These are phyloP conservation scores for Gallinago stenura DNA, from an alignment of 2,797 vertebrate species.

Conservation along the genomic window DNA sequence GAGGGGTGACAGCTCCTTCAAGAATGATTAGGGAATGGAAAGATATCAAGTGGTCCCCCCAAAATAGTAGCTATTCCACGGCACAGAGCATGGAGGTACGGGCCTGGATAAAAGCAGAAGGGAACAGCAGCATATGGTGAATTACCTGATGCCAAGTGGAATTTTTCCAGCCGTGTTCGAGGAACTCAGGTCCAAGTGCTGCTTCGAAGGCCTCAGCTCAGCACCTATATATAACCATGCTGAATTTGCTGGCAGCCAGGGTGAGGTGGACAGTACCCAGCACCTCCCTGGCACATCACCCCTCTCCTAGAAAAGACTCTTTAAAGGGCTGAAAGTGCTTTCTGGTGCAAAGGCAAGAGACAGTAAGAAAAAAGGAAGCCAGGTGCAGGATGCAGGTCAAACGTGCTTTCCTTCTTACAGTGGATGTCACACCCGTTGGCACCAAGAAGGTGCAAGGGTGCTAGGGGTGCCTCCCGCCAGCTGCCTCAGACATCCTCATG, in stretches of 20 bases:
- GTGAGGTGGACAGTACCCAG: neutral
- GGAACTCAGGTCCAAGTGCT: constrained; percentile 34
- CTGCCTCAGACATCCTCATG: neutral
- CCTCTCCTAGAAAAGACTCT: neutral
- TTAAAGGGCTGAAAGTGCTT: neutral
- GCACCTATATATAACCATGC: constrained; percentile 48
- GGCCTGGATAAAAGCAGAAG: constrained; percentile 23
- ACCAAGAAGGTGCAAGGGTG: neutral
- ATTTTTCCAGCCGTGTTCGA: constrained; percentile 45
- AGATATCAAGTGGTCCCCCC: constrained; percentile 10
- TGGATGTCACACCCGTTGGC: neutral
- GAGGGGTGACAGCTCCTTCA: neutral
- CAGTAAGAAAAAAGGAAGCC: neutral
- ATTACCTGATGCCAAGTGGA: constrained; percentile 41
- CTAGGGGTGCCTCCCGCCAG: neutral
- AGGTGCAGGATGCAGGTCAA: neutral
- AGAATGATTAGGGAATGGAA: constrained; percentile 12
- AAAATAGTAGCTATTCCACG: constrained; percentile 52
- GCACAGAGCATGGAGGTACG: neutral
- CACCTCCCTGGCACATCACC: neutral
- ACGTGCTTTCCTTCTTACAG: neutral
- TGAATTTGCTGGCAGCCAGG: constrained; percentile 21
- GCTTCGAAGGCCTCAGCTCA: constrained; percentile 35
- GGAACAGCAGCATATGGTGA: constrained; percentile 33
- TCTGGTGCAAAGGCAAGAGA: neutral